phyloP scores from a whole-genome alignment of 2,113 vertebrate genomes.

The Antechinus flavipes region DNA sequence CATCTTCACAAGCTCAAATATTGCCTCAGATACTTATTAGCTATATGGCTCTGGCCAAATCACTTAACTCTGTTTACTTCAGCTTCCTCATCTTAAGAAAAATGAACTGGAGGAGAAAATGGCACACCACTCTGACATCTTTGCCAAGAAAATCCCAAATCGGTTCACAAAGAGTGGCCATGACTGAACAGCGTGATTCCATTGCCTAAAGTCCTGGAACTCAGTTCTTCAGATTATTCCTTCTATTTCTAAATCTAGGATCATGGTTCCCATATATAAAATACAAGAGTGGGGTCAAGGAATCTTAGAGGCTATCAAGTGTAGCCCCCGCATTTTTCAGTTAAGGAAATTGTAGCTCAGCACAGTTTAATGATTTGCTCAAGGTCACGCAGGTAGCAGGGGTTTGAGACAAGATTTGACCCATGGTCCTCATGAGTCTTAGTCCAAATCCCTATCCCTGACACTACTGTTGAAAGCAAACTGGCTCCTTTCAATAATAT shows the following conservation, averaged over 20 bases:
- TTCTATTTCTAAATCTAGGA: background rate
- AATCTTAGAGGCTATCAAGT: background rate
- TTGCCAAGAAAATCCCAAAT: background rate
- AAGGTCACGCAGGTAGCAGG: background rate
- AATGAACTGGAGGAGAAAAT: background rate
- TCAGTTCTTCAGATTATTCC: background rate
- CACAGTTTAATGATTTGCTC: background rate
- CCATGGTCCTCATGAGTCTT: background rate
- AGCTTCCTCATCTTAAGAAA: background rate
- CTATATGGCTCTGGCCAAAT: background rate
- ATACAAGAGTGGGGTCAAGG: background rate
- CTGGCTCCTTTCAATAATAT: background rate
- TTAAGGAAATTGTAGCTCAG: background rate
- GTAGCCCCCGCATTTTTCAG: background rate
- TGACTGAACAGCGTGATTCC: background rate
- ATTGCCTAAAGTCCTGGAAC: background rate
- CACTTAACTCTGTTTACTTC: background rate
- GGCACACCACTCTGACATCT: background rate
- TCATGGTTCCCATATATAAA: background rate
- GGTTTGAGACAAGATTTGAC: background rate
- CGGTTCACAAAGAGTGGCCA: background rate
- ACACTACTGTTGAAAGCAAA: background rate
- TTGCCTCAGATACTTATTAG: background rate
- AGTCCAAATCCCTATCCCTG: background rate
- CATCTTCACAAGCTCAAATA: background rate